Evolutionary conservation across 2,888 invertebrate genomes (phyloP), one percentile per base, ranked within the genome.

Genomic region (Adineta ricciae): DNA sequence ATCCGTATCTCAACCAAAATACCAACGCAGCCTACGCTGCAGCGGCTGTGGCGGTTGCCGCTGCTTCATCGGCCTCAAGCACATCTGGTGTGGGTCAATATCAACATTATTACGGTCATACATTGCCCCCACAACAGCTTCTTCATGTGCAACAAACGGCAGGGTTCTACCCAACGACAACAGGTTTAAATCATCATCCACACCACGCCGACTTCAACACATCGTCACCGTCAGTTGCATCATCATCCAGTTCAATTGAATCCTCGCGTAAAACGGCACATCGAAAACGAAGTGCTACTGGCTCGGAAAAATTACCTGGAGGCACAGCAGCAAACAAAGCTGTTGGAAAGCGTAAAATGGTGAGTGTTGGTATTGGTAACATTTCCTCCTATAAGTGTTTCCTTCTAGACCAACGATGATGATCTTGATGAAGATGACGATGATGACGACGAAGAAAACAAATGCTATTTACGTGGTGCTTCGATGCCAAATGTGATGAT

Each of bases 351-450:
- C 32, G 64, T 32, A 64, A 64, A 64, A 16, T 32, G 16, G 64
- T 64, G 5, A 16, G 64, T 64, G 19, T 46, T 46, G 11, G 5
- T 11, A 46, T 46, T 46, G 46, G 11, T 46, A 46, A 11, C 5
- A 46, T 8, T 46, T 46, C 11, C 11, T 46, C 8, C 11, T 46
- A 8, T 24, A 27, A n/a, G n/a, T 27, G 2, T 1, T 56, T 27
- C 14, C 0, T 64, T 36, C 27, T 64, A 64, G 64, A 27, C 64
- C 16, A 64, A 64, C 32, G 32, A 64, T 64, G 64, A 64, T 27
- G 64, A 64, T 32, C 64, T 78, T 41, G 78, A 78, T 41, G n/a
- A n/a, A n/a, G 73, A 73, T 41, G 78, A 64, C 4, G 56, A 78
- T 8, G 78, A 78, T 78, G 78, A 41, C 11, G 41, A 41, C n/a